Conservation (phyloP, 2,888 invertebrate genomes). For the Biston betularia region DNA sequence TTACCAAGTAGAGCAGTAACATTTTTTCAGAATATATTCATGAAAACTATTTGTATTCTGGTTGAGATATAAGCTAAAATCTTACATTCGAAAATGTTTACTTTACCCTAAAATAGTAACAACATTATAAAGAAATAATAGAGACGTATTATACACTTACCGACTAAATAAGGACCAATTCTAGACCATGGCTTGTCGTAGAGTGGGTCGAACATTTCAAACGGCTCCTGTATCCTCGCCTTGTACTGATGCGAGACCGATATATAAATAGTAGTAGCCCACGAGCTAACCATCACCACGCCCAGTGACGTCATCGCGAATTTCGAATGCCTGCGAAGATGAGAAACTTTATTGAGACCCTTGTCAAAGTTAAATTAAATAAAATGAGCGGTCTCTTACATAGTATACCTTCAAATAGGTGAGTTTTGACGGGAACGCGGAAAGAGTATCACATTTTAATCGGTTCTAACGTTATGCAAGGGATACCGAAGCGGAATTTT, state of each 20-base stretch:
- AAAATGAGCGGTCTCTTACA: too few species aligned
- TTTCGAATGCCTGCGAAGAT: slow-evolving; percentile 85
- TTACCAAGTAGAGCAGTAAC: background rate
- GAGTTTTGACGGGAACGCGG: too few species aligned
- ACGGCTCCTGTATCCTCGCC: slow-evolving; percentile 92
- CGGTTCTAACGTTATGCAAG: too few species aligned
- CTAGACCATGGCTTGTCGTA: slow-evolving; percentile 95
- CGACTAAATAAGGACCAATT: slow-evolving; percentile 92
- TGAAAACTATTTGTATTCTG: background rate
- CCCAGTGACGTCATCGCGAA: slow-evolving; percentile 86
- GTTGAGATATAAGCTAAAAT: too few species aligned
- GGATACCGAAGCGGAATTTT: too few species aligned
- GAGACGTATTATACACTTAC: slow-evolving; percentile 68
- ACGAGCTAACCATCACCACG: slow-evolving; percentile 89
- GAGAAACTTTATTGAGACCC: background rate
- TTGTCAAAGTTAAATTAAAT: too few species aligned
- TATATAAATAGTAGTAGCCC: slow-evolving; percentile 91
- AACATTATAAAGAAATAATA: background rate
- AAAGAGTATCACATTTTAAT: too few species aligned
- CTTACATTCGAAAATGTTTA: too few species aligned
- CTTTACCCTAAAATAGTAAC: too few species aligned
- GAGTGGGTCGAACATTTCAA: slow-evolving; percentile 92
- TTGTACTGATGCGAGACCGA: slow-evolving; percentile 91
- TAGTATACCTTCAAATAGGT: too few species aligned
- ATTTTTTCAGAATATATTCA: background rate